Conservation (phyloP, 2,888 invertebrate genomes). For the Eucera pruinosa region DNA sequence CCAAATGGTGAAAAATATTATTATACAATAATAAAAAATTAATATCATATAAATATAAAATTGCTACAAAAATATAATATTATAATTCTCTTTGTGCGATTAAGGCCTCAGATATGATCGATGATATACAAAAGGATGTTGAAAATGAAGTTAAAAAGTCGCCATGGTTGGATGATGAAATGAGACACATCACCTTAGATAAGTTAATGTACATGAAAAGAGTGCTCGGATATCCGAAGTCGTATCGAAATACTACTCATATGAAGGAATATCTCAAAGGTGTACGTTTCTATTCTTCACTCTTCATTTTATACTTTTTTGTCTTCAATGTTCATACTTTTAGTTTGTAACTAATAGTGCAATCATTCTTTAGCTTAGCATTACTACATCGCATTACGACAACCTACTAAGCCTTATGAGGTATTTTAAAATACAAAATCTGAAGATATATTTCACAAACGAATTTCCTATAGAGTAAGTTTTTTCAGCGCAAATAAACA, state of each 20-base stretch:
- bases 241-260: slow-evolving; percentile 84
- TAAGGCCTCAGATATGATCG: slow-evolving; percentile 85
- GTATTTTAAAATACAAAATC: slow-evolving; percentile 3
- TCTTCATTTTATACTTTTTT: too few species aligned
- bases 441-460: not conserved
- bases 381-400: slow-evolving; percentile 48
- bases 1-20: slow-evolving; percentile 36
- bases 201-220: slow-evolving; percentile 85
- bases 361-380: slow-evolving; percentile 40
- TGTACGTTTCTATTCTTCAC: slow-evolving; percentile 78
- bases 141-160: slow-evolving; percentile 84
- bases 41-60: not conserved
- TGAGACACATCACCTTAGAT: slow-evolving; percentile 85
- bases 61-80: not conserved
- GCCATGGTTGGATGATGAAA: slow-evolving; percentile 87
- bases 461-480: not conserved
- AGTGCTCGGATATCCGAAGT: slow-evolving; percentile 87
- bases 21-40: not conserved
- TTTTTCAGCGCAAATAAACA: not conserved
- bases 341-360: not conserved
- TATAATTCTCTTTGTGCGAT: not conserved
- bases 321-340: not conserved
- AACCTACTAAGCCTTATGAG: slow-evolving; percentile 46
- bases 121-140: slow-evolving; percentile 85
- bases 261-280: slow-evolving; percentile 85